Conservation (phyloP, 2,888 invertebrate species). For the Drosophila putrida region DNA sequence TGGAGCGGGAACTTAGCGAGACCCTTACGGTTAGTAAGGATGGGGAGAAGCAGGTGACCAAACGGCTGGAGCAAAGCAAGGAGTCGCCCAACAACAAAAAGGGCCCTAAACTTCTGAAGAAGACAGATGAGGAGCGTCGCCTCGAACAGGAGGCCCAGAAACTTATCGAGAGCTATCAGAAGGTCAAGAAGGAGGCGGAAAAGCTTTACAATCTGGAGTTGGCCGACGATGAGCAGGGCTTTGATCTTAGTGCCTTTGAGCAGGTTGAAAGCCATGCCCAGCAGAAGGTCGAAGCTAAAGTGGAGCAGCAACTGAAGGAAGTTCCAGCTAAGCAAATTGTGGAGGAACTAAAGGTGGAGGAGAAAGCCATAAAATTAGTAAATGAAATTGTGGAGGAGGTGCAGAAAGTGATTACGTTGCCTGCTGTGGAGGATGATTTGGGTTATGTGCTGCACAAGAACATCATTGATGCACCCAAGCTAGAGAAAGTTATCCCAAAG, state of each 20-base stretch:
- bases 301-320: conserved; percentile 4
- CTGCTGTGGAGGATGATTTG: conserved; percentile 61
- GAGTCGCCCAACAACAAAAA: conserved; percentile 67
- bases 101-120: conserved; percentile 79
- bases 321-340: background rate
- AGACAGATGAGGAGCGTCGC: conserved; percentile 80
- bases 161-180: conserved; percentile 82
- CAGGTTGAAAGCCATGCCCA: conserved; percentile 40
- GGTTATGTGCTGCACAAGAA: conserved; percentile 81
- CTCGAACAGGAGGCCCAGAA: conserved; percentile 82
- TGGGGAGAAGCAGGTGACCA: conserved; percentile 80
- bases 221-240: conserved; percentile 76
- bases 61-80: conserved; percentile 69
- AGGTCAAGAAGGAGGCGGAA: conserved; percentile 82
- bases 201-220: conserved; percentile 71
- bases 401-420: background rate
- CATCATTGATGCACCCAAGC: conserved; percentile 59
- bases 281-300: background rate
- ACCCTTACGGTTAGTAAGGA: conserved; percentile 70
- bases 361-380: background rate
- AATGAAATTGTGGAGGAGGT: background rate
- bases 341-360: too few species aligned
- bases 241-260: conserved; percentile 76
- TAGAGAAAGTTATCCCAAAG: background rate
- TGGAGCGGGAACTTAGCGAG: conserved; percentile 73